A percentile compares a stretch with the other conserved stretches of the same genome.
Evolutionary conservation across 2,797 vertebrate species (phyloP).

Genomic region (Hippoglossus hippoglossus): DNA sequence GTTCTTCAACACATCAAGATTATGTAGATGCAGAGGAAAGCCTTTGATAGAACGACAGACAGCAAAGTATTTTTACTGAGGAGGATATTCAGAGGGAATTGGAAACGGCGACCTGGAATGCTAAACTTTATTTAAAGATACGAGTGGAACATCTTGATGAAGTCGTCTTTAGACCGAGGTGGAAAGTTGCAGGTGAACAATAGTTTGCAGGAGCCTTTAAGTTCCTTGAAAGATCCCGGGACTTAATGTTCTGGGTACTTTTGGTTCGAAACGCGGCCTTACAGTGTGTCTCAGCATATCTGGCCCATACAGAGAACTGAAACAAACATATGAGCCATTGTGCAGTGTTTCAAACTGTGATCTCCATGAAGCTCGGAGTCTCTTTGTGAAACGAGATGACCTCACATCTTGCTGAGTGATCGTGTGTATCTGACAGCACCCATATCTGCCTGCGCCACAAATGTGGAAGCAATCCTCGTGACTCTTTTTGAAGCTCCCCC

Average conservation of each 20-base stretch:
- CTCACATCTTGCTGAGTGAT: constrained; percentile 67
- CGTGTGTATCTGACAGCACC: constrained; percentile 59
- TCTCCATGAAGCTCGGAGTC: constrained; percentile 33
- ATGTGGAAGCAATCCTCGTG: constrained; percentile 63
- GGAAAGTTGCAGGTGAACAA: too few relatives aligned
- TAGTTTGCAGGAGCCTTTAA: not conserved
- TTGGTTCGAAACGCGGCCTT: not conserved
- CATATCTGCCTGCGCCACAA: constrained; percentile 49
- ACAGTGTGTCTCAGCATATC: not conserved
- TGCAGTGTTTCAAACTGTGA: constrained; percentile 2
- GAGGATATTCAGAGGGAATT: too few relatives aligned
- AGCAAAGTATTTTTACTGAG: too few relatives aligned
- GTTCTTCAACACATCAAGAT: too few relatives aligned
- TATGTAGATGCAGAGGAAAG: too few relatives aligned
- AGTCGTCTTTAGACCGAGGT: too few relatives aligned
- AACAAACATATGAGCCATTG: not conserved
- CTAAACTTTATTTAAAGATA: too few relatives aligned
- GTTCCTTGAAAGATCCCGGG: too few relatives aligned
- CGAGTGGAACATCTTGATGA: too few relatives aligned
- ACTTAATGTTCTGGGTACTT: too few relatives aligned
- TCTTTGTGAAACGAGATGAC: constrained; percentile 63
- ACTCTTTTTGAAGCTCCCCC: constrained; percentile 59
- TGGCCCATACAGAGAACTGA: not conserved
- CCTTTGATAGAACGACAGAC: too few relatives aligned
- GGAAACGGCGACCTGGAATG: too few relatives aligned